Base-by-base conservation (phyloP, 2,797 vertebrate genomes). In the Oreochromis mossambicus region DNA sequence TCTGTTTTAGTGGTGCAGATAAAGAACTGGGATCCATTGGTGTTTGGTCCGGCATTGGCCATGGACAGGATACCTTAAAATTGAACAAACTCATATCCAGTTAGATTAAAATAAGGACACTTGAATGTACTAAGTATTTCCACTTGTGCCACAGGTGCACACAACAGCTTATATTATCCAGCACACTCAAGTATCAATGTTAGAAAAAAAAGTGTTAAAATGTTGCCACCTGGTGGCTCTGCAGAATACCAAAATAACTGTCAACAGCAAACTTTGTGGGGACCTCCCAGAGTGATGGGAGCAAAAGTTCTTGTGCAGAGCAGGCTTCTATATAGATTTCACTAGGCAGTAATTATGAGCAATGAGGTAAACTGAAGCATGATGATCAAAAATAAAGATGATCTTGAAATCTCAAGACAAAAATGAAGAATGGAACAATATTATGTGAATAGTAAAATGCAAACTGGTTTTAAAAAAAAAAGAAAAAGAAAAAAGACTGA, bases 11-110 rank as follows among this genome's bases (percentile, higher is more conserved):
- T 10, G 2, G 98, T 99, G 92, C 98, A 99, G 80, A 99, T 99
- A 94, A 99, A 99, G 95, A 99, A 99, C 93, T 99, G 98, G 83
- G 98, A 99, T 80, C 98, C 98, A 0, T 99, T 99, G 75, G 97
- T 98, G 91, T 98, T 97, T 19, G 97, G 96, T 91, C 98, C 98
- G 10, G 98, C 97, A 2, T 99, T 99, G 19, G 98, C 98, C 98
- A 99, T 99, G 3, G 98, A 99, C 85, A 99, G 93, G 87, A 98
- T 95, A 56, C 98, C 98, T 99, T 80, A 50, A 83, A n/a, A 26
- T 63, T 63, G 13, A 63, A 63, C 58, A 63, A 36, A 63, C 32
- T 63, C 58, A 7, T 63, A n/a, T 36, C 32, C 58, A 63, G 58
- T 63, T 61, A 61, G 56, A 19, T 34, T 61, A 34, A 61, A 58